A percentile compares a stretch with the other conserved stretches of the same genome.
phyloP scores from a whole-genome alignment of 2,113 vertebrate species.

The Gobio gobio region DNA sequence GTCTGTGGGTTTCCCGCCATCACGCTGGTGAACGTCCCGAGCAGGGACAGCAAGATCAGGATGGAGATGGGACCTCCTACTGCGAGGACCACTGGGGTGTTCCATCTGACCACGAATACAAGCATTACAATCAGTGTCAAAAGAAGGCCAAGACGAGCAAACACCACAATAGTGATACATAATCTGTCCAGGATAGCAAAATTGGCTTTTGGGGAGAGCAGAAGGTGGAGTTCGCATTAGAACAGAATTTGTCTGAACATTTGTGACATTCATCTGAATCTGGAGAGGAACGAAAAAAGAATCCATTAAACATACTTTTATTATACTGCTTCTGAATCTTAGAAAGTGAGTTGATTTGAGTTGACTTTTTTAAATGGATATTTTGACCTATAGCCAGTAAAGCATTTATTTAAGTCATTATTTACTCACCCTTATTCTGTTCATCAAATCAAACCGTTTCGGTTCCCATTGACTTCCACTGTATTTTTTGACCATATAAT shows the following conservation, averaged over 20 bases:
- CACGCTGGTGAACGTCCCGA: constrained; percentile 76
- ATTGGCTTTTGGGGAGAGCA: constrained; percentile 65
- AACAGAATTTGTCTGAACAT: constrained; percentile 76
- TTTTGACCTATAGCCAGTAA: no score
- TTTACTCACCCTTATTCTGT: background rate
- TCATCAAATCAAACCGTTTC: no score
- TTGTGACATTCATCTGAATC: constrained; percentile 75
- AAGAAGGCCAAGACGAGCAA: constrained; percentile 72
- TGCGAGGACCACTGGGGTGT: constrained; percentile 78
- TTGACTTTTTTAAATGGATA: no score
- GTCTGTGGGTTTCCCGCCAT: constrained; percentile 55
- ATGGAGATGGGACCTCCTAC: constrained; percentile 76
- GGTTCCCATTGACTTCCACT: no score
- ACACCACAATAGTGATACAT: constrained; percentile 73
- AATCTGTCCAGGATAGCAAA: constrained; percentile 76
- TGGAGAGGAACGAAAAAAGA: constrained; percentile 60
- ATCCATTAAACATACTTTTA: background rate
- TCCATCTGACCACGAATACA: constrained; percentile 77
- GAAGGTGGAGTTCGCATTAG: constrained; percentile 57
- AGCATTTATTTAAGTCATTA: background rate
- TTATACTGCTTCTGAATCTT: background rate
- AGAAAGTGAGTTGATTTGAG: no score
- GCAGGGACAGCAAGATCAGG: constrained; percentile 81
- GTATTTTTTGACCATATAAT: no score
- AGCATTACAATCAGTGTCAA: constrained; percentile 73